Base-by-base conservation (phyloP, 2,113 vertebrate species). In the Clarias batrachus region DNA sequence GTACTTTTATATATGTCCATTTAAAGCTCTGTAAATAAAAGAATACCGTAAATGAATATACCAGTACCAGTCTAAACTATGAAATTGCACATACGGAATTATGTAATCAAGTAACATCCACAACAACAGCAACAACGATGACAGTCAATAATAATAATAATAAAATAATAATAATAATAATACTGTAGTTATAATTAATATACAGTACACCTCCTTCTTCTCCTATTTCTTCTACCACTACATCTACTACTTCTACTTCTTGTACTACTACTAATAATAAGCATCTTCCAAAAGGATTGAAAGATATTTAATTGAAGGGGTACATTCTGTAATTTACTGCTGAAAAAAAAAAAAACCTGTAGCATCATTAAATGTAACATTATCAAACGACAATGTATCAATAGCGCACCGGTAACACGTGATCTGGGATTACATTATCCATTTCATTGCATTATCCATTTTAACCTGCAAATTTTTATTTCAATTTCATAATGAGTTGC, bases 381-480 rank as follows among this genome's bases (percentile, higher is more conserved):
- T 74, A 48, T 78, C 85, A 84, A 62, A 81, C 87, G 79, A 41
- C 83, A 86, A 85, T 81, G 71, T 83, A 88, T 87, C 88, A 71
- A 87, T 88, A 73, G 86, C 82, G 59, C 81, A n/a, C 62, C 84
- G 85, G 85, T 79, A 84, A 80, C 54, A 48, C 30, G 17, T 83
- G 33, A 63, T 62, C 27, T 62, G 56, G 14, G 59, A 10, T n/a
- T 85, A 80, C 74, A 83, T 48, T 48, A 48, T 48, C 48, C 0
- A 7, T 48, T 48, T 48, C 48, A 48, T 48, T 48, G 48, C 48
- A 48, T 7, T 48, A 48, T 48, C 48, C 48, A 8, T 48, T 48
- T 48, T 48, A 48, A 48, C 48, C 33, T 4, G 6, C 23, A 79
- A 59, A 78, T 81, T 33, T 30, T 13, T 10, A 48, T 81, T 81